Base-by-base conservation (phyloP, 30 jellyfish, hydroid and myxozoan genomes). In the Turritopsis dohrnii region DNA sequence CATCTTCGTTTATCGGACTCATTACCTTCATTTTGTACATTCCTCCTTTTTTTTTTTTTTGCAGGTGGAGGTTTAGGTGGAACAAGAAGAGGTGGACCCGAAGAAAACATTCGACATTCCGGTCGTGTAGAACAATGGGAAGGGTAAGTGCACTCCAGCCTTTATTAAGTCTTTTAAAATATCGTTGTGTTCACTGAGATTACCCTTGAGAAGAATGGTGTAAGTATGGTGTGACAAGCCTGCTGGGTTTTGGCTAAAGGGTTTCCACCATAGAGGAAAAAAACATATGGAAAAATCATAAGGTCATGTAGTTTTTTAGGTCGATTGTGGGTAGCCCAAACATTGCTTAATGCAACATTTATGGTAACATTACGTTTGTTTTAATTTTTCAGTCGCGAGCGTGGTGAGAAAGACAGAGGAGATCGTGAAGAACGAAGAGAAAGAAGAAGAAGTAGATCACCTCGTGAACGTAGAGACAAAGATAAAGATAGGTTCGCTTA, bases 11-110 rank as follows among this genome's bases (percentile, higher is more conserved):
- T n/a, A n/a, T n/a, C n/a, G n/a, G n/a, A n/a, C n/a, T n/a, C n/a
- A n/a, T n/a, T n/a, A n/a, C n/a, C n/a, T n/a, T n/a, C n/a, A n/a
- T n/a, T n/a, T n/a, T n/a, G n/a, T n/a, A n/a, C n/a, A n/a, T n/a
- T n/a, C n/a, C n/a, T n/a, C n/a, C n/a, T n/a, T n/a, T n/a, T n/a
- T n/a, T 18, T 30, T 82, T 82, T 21, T 0, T 75, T 71, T 76
- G 25, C 8, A 94, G 99, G 97, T 83, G 99, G 99, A 1, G 99
- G 99, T 16, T 88, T 94, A n/a, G 99, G 99, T 24, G 99, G 99
- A 16, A 87, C 96, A 0, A 76, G 97, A 21, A 89, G 99, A n/a
- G 98, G 96, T 1, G 98, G 98, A 1, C 83, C 89, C 9, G 96
- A 88, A 52, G 96, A 88, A 53, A 92, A 92, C 88, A 92, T 92